Percentiles rank a stretch among this genome's conserved stretches.
These are phyloP conservation scores for Diabrotica undecimpunctata DNA, from an alignment of 1,140 invertebrate genomes.

Conservation along the genomic window DNA sequence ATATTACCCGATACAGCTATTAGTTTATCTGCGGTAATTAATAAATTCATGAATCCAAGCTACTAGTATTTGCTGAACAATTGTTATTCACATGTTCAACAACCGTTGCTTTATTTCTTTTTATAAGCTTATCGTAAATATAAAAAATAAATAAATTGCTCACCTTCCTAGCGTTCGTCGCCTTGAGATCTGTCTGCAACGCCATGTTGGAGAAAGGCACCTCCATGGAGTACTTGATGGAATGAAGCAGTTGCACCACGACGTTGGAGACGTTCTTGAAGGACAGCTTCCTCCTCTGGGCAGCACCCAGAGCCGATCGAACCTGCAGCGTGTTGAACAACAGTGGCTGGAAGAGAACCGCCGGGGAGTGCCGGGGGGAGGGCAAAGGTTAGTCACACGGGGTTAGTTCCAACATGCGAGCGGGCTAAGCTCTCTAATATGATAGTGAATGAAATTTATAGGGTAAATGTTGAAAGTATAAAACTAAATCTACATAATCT, in stretches of 20 bases:
- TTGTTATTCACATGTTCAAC: no score
- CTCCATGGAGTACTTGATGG: conserved; percentile 88
- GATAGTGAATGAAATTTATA: no score
- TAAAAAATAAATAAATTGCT: conserved; percentile 26
- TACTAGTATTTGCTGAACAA: no score
- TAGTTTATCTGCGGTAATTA: no score
- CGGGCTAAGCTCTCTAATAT: conserved; percentile 1
- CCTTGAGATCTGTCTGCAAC: conserved; percentile 60
- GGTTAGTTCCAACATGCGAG: conserved; percentile 23
- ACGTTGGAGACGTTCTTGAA: conserved; percentile 91
- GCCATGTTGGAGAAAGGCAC: conserved; percentile 90
- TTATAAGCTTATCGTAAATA: neutral
- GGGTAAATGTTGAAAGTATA: no score
- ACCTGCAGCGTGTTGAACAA: conserved; percentile 70
- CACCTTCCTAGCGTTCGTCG: conserved; percentile 62
- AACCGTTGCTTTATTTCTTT: no score
- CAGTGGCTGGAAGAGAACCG: conserved; percentile 55
- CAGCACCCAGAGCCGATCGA: conserved; percentile 60
- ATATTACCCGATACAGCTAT: no score
- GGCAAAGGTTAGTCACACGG: conserved; percentile 44
- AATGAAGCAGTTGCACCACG: conserved; percentile 84
- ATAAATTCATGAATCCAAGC: no score
- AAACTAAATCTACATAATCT: no score
- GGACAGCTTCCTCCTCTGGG: conserved; percentile 73
- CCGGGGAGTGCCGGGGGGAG: conserved; percentile 38